Conservation (phyloP, 2,888 invertebrate genomes). For the Brachyptera risi region DNA sequence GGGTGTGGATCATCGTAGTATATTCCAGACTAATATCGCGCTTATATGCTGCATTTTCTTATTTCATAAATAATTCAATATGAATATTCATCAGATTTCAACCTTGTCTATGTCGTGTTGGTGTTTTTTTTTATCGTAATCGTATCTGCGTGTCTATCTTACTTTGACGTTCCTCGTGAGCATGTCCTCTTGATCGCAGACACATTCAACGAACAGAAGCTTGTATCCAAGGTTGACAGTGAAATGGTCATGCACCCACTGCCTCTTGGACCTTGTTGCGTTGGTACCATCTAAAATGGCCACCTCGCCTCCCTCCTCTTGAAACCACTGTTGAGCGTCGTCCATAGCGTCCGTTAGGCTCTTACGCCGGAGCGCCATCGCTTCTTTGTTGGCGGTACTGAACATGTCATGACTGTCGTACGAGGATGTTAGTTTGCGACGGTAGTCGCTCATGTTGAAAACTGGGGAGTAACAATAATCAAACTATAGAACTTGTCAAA, state of each 20-base stretch:
- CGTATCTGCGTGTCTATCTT: too few relatives aligned
- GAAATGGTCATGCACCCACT: conserved; percentile 70
- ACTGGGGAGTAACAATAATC: conserved; percentile 54
- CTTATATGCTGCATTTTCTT: too few relatives aligned
- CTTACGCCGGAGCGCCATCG: conserved; percentile 72
- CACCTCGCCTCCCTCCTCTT: conserved; percentile 23
- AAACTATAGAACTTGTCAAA: conserved; percentile 28
- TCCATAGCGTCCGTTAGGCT: conserved; percentile 81
- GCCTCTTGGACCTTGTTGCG: conserved; percentile 75
- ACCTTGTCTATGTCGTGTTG: too few relatives aligned
- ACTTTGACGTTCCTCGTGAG: conserved; percentile 69
- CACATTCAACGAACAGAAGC: conserved; percentile 87
- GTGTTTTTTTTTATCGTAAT: too few relatives aligned
- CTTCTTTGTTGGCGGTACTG: conserved; percentile 77
- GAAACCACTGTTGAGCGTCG: conserved; percentile 77
- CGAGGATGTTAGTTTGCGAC: conserved; percentile 74
- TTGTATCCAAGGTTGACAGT: conserved; percentile 70
- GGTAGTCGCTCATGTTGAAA: conserved; percentile 89
- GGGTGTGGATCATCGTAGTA: too few relatives aligned
- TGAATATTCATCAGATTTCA: too few relatives aligned
- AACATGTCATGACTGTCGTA: conserved; percentile 87
- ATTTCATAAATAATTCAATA: too few relatives aligned
- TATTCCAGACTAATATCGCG: too few relatives aligned
- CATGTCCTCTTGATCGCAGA: conserved; percentile 74
- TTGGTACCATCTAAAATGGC: conserved; percentile 87